phyloP scores from a whole-genome alignment of 2,113 vertebrate genomes.

The Callionymus lyra region DNA sequence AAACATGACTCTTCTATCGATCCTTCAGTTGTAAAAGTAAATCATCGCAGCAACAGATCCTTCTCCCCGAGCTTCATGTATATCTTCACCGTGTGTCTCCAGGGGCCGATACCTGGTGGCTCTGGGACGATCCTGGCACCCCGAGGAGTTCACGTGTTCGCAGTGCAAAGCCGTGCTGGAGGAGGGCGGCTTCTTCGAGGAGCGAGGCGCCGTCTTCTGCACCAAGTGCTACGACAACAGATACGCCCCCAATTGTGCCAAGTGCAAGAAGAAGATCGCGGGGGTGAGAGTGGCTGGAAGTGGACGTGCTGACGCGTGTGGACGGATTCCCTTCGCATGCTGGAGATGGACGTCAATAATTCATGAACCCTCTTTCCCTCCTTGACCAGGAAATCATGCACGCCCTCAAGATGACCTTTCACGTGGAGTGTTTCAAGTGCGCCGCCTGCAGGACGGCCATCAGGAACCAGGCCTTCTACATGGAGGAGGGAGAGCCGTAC shows the following conservation, averaged over 20 bases:
- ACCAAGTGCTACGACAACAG: constrained; percentile 86
- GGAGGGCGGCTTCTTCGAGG: constrained; percentile 95
- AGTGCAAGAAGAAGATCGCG: constrained; percentile 95
- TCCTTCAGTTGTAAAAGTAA: too few relatives aligned
- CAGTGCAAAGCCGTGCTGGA: constrained; percentile 88
- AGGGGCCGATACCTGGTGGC: constrained; percentile 95
- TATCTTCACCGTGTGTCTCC: constrained; percentile 23
- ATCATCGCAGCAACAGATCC: too few relatives aligned
- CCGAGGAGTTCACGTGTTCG: constrained; percentile 90
- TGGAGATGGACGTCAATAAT: neutral
- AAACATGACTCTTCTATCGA: too few relatives aligned
- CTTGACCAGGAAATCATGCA: constrained; percentile 91
- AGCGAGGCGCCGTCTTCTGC: constrained; percentile 89
- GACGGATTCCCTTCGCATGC: too few relatives aligned
- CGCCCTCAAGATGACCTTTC: constrained; percentile 97
- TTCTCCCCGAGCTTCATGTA: too few relatives aligned
- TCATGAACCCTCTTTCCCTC: neutral
- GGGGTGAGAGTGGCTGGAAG: constrained; percentile 71
- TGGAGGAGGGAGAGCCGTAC: constrained; percentile 96
- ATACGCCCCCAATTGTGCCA: constrained; percentile 88
- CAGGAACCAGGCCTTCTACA: constrained; percentile 95
- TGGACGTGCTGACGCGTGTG: neutral
- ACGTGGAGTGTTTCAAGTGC: constrained; percentile 90
- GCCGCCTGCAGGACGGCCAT: constrained; percentile 88
- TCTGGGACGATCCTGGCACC: constrained; percentile 90